Base-by-base conservation (phyloP, 2,888 invertebrate species). In the Antheraea assamensis region DNA sequence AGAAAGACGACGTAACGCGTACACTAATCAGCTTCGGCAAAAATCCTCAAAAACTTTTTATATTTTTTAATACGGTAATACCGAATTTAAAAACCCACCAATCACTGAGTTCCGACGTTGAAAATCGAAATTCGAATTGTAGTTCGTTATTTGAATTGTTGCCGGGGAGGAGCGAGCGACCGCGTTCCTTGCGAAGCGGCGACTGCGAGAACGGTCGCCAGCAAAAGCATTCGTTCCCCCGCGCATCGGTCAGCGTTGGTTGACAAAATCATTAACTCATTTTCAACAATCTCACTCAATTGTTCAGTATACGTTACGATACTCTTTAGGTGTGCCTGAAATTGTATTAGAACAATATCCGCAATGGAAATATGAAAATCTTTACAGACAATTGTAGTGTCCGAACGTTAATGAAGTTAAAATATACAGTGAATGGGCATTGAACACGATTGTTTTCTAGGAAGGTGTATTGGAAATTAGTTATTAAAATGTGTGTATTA, bases 161-260 rank as follows among this genome's bases (percentile, higher is more conserved):
- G 75, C 72, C 76, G 73, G 82, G 82, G 82, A 84, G 85, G 85
- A 82, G 80, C 91, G 91, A 85, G 88, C 83, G 84, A 84, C 85
- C 82, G 82, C 91, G 89, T 87, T 87, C 90, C 87, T 81, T 81
- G 82, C 85, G 85, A 87, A 88, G 87, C 88, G 87, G 84, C 89
- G 90, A 94, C 94, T 94, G 92, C 83, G 84, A 80, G 76, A 75
- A 76, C 80, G 78, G 78, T 75, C 76, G 73, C 76, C 75, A 78
- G 77, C 79, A 77, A 64, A 30, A 71, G 81, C 87, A 90, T 87
- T 85, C 89, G 86, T 89, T 90, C 91, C 89, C 90, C 90, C 87
- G 87, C 88, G 83, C 85, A 81, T 82, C 87, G 89, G 87, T 90
- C 89, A 89, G 83, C 81, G 82, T 52, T n/a, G 21, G 21, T 70